Evolutionary conservation across 2,888 invertebrate genomes (phyloP), one percentile per base, ranked within the genome.

Genomic region (Deilephila porcellus): DNA sequence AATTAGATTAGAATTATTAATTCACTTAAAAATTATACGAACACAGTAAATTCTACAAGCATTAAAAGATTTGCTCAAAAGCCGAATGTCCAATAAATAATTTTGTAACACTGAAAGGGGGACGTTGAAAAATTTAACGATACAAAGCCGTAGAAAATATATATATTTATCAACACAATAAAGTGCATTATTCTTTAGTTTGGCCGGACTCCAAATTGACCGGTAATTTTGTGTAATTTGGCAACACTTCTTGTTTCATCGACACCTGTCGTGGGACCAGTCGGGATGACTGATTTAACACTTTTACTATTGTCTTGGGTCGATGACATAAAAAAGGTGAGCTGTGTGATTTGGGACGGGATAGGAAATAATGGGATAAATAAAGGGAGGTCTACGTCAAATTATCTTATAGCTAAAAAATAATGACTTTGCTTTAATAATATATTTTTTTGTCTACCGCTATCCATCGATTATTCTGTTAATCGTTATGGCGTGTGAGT

Each of bases 261-360:
- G 86, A 85, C 93, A 93, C 92, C 93, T 93, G 92, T 90, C 90
- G 86, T 86, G 82, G 86, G 86, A 86, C 86, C 85, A 83, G 82
- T 60, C 60, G n/a, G 70, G 20, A 52, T 59, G 29, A 53, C n/a
- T 20, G 17, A 11, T 20, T 32, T 25, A n/a, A 53, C 29, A 63
- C 52, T 17, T 37, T 53, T n/a, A 20, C n/a, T 56, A n/a, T n/a
- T 56, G 17, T 56, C 19, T 56, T 19, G n/a, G 19, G n/a, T n/a
- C n/a, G 56, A n/a, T 56, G 56, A n/a, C 17, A 56, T 56, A 45
- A 45, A 37, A 45, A 32, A 45, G 11, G 45, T 45, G 14, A 2
- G 14, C 2, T 32, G 32, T 32, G 32, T 32, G 3, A 3, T 32
- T 45, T 45, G 3, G 45, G 11, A 45, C 45, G 4, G 45, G 4